Percentiles rank a stretch among this genome's conserved stretches.
Conservation (phyloP, 1,140 invertebrate species). For the Diabrotica undecimpunctata region DNA sequence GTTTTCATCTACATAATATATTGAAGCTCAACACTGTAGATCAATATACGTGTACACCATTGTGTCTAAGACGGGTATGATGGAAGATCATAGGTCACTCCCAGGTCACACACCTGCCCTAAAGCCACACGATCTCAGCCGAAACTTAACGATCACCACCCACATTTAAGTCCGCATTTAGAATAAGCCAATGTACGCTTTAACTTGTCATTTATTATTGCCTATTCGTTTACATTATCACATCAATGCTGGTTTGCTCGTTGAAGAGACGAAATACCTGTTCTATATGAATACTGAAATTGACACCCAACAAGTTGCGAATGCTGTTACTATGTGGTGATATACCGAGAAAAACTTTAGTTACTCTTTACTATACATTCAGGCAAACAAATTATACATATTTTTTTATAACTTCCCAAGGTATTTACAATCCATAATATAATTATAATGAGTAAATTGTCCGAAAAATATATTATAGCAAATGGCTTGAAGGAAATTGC, state of each 20-base stretch:
- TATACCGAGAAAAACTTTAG: too few species aligned
- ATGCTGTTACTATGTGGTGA: neutral
- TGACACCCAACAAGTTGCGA: neutral
- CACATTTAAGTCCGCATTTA: conserved; percentile 19
- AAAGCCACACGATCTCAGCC: conserved; percentile 26
- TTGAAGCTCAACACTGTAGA: neutral
- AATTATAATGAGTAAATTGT: too few species aligned
- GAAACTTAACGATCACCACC: conserved; percentile 31
- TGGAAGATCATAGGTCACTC: conserved; percentile 33
- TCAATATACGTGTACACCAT: conserved; percentile 20
- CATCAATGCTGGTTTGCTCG: neutral
- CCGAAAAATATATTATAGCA: too few species aligned
- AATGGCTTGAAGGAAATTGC: too few species aligned
- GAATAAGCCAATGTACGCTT: neutral
- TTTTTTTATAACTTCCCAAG: too few species aligned
- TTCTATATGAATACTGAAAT: neutral
- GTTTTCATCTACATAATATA: neutral
- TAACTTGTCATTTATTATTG: conserved; percentile 3
- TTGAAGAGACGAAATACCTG: neutral
- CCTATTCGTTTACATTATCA: conserved; percentile 2
- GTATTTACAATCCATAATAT: too few species aligned
- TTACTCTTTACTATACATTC: too few species aligned
- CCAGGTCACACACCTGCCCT: conserved; percentile 35
- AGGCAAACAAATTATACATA: too few species aligned
- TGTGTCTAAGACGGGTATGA: conserved; percentile 32